Base-by-base conservation (phyloP, 2,888 invertebrate species). In the Ephialtes manifestator region DNA sequence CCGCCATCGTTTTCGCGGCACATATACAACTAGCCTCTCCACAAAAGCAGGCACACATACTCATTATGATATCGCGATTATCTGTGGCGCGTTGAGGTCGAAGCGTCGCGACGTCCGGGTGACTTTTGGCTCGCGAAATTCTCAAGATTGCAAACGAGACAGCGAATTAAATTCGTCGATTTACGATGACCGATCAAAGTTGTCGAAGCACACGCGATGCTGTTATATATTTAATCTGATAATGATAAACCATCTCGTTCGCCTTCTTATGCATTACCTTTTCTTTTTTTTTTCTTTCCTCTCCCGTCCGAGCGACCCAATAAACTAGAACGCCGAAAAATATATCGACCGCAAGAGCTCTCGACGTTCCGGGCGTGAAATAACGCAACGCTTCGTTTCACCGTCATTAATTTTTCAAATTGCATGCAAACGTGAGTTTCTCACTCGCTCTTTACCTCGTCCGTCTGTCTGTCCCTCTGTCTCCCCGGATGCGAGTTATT, bases 21-120 rank as follows among this genome's bases (percentile, higher is more conserved):
- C 55, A 60, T 28, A 46, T 28, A 24, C 13, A 11, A 43, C 67
- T 11, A 67, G 46, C 46, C 28, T n/a, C 51, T 70, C 24, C 85
- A 86, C 88, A 81, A 65, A n/a, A 10, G 35, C 15, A n/a, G 28
- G 18, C 18, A 72, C 13, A 11, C 11, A 72, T 15, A 51, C 84
- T 86, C 87, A 89, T 88, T 88, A 85, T 88, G 84, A 87, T 88
- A 86, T 87, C 88, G 87, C 88, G 88, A 88, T 89, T 88, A 88
- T 88, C 88, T 28, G 8, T 58, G 13, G 70, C 46, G 76, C 51
- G 43, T 48, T 68, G 55, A 68, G 67, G 55, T 77, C 77, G 67
- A 24, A 43, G n/a, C 24, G 67, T n/a, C 46, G 65, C 43, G 28
- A 77, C 67, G 67, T 77, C 77, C 77, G 77, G 77, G 28, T 77